Evolutionary conservation across 2,888 invertebrate species (phyloP).

Genomic region (Macaria notata): DNA sequence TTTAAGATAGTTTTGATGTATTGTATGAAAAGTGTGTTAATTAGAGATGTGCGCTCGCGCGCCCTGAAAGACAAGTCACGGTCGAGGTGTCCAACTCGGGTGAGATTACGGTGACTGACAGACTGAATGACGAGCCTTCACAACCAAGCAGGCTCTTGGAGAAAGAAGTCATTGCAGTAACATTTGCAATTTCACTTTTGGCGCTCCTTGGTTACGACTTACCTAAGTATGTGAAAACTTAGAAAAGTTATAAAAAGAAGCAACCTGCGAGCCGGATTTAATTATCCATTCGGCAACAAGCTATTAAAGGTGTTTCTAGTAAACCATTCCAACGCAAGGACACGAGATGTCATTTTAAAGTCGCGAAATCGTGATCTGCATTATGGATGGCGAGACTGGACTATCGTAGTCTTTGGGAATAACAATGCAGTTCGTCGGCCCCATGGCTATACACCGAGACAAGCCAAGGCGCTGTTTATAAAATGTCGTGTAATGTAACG

Average conservation of each 20-base stretch:
- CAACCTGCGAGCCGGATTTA: neutral
- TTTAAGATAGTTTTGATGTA: constrained; percentile 31
- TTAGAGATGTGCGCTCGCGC: constrained; percentile 52
- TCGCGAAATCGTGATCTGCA: constrained; percentile 65
- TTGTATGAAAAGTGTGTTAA: constrained; percentile 54
- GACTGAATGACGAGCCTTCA: constrained; percentile 38
- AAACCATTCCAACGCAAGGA: constrained; percentile 49
- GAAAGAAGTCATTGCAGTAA: constrained; percentile 42
- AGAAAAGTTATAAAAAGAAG: neutral
- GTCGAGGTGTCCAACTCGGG: constrained; percentile 60
- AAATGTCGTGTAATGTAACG: constrained; percentile 54
- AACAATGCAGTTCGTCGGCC: constrained; percentile 77
- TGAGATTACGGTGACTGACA: constrained; percentile 44
- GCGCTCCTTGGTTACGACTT: constrained; percentile 20
- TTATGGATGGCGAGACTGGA: constrained; percentile 53
- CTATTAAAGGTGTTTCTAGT: constrained; percentile 14
- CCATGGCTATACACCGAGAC: constrained; percentile 63
- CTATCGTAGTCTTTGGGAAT: constrained; percentile 71
- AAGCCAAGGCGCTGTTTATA: constrained; percentile 49
- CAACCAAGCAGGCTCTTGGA: constrained; percentile 50
- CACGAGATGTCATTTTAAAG: constrained; percentile 57
- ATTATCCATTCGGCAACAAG: constrained; percentile 4
- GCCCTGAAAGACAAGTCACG: constrained; percentile 73
- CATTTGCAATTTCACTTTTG: constrained; percentile 19
- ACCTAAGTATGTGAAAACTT: neutral